A percentile compares a stretch with the other conserved stretches of the same genome.
Conservation (phyloP, 2,797 vertebrate genomes). For the Aselliscus stoliczkanus region DNA sequence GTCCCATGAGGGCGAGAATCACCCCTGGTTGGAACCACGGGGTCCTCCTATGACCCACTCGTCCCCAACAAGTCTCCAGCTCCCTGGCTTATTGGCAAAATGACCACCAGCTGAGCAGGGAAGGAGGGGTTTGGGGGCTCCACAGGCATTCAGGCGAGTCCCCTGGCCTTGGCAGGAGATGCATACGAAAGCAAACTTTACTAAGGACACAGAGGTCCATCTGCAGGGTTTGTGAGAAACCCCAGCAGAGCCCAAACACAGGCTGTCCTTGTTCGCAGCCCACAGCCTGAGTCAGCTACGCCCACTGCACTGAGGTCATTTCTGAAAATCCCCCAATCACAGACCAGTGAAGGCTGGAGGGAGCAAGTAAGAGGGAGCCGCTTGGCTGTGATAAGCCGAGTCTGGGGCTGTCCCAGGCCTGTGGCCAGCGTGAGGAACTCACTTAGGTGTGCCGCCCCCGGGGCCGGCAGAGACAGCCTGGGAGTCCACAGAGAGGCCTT, state of each 20-base stretch:
- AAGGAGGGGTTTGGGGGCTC: too few relatives aligned
- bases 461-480: background rate
- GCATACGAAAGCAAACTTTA: background rate
- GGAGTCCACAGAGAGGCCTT: background rate
- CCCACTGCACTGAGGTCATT: slow-evolving; percentile 6
- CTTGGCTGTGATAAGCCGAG: rapidly evolving
- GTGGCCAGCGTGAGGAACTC: background rate
- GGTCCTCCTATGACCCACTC: background rate
- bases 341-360: background rate
- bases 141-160: background rate
- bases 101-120: background rate
- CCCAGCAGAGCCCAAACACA: background rate
- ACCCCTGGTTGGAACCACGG: background rate
- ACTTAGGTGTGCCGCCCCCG: background rate
- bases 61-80: background rate
- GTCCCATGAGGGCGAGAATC: too few relatives aligned
- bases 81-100: background rate
- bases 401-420: background rate
- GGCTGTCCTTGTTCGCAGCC: background rate
- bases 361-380: background rate
- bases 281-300: background rate
- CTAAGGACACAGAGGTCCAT: background rate
- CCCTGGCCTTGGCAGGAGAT: background rate
- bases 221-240: background rate
- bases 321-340: background rate